Percentiles rank a stretch among this genome's conserved stretches.
Conservation (phyloP, 1,140 invertebrate species). For the Chymomyza costata region DNA sequence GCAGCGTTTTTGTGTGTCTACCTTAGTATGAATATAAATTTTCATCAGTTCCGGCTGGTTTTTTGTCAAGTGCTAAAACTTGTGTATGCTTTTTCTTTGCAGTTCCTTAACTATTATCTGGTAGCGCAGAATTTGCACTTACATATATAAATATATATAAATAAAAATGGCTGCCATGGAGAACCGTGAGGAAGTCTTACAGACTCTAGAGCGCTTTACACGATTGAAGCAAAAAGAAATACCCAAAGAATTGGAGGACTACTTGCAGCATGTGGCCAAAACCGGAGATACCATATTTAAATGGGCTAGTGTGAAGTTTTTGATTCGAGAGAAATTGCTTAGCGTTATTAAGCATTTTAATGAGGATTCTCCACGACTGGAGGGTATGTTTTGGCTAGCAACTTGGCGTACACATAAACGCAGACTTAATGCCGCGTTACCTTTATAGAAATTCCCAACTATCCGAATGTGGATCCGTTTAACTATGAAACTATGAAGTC, state of each 20-base stretch:
- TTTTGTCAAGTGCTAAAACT: constrained; percentile 10
- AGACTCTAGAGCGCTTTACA: constrained; percentile 88
- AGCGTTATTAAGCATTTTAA: constrained; percentile 91
- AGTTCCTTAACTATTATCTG: no score
- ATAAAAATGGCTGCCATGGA: constrained; percentile 82
- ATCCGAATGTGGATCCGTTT: constrained; percentile 93
- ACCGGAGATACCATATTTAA: constrained; percentile 96
- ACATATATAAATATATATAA: no score
- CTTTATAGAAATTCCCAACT: constrained; percentile 81
- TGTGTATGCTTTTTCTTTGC: no score
- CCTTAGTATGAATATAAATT: constrained; percentile 45
- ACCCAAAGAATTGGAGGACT: constrained; percentile 92
- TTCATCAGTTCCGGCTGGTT: constrained; percentile 23
- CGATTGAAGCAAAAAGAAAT: constrained; percentile 86
- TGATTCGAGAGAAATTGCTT: constrained; percentile 91
- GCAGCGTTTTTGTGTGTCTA: constrained; percentile 53
- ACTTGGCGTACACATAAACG: not conserved
- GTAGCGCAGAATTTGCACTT: no score
- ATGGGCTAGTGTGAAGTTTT: constrained; percentile 90
- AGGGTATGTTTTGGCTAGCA: constrained; percentile 54
- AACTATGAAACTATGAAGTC: constrained; percentile 93
- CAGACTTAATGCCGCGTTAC: not conserved
- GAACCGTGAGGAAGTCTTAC: constrained; percentile 89
- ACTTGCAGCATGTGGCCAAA: constrained; percentile 91
- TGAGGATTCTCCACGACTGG: constrained; percentile 84